Evolutionary conservation across 2,113 vertebrate genomes (phyloP).

Genomic region (Tretioscincus oriximinensis): DNA sequence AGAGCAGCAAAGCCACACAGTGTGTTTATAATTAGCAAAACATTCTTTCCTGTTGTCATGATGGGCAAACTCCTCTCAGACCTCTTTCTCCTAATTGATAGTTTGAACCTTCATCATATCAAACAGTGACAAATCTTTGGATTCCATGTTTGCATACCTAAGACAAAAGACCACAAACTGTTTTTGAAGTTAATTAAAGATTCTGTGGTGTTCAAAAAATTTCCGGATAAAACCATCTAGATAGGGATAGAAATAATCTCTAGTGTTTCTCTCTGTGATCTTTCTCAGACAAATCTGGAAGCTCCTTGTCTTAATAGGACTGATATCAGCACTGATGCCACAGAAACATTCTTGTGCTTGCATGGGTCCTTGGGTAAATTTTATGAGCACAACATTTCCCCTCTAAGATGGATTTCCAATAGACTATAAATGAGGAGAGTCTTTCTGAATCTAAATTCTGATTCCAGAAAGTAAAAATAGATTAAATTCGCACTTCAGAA

Average conservation of each 20-base stretch:
- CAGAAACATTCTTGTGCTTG: neutral
- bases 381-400: no score
- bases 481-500: no score
- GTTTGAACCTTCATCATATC: slow-evolving; percentile 58
- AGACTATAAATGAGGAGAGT: neutral
- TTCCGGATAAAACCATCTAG: slow-evolving; percentile 54
- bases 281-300: slow-evolving; percentile 62
- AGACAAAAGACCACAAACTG: slow-evolving; percentile 45
- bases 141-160: slow-evolving; percentile 58
- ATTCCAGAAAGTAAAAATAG: neutral
- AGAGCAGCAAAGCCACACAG: slow-evolving; percentile 5
- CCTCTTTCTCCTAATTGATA: slow-evolving; percentile 59
- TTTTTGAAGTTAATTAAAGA: slow-evolving; percentile 71
- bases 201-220: slow-evolving; percentile 53
- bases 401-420: neutral
- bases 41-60: slow-evolving; percentile 55
- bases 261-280: slow-evolving; percentile 56
- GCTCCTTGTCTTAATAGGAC: slow-evolving; percentile 33
- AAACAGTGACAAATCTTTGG: slow-evolving; percentile 59
- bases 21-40: slow-evolving; percentile 43
- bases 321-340: slow-evolving; percentile 16
- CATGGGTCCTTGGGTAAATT: neutral
- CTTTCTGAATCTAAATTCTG: neutral
- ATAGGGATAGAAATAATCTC: slow-evolving; percentile 55
- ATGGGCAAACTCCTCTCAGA: slow-evolving; percentile 57